These are phyloP conservation scores for Nothoprocta pentlandii DNA, from an alignment of 2,113 vertebrate species.

Conservation along the genomic window DNA sequence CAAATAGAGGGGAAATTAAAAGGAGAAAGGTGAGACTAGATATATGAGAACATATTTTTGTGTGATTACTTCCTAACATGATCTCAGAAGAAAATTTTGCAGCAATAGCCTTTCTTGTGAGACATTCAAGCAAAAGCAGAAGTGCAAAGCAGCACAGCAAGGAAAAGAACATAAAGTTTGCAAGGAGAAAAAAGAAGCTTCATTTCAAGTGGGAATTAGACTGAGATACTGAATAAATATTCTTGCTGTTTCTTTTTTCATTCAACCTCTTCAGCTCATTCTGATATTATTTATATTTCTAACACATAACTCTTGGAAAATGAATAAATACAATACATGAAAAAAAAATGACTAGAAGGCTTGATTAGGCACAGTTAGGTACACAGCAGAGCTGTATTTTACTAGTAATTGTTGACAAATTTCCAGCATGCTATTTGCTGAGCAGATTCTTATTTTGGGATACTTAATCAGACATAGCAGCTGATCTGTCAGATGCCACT, in stretches of 20 bases:
- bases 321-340: background rate
- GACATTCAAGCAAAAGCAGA: background rate
- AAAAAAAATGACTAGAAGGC: background rate
- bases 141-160: background rate
- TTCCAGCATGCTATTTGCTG: constrained; percentile 23
- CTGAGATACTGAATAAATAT: background rate
- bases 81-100: constrained; percentile 41
- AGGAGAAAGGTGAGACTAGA: constrained; percentile 39
- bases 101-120: background rate
- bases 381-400: constrained; percentile 37
- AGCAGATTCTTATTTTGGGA: constrained; percentile 8
- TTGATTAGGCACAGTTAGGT: background rate
- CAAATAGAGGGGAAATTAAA: constrained; percentile 49
- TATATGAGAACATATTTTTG: constrained; percentile 21
- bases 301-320: background rate
- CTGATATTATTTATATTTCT: background rate
- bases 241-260: background rate
- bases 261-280: background rate
- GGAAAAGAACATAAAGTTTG: background rate
- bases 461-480: background rate
- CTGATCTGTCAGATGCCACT: constrained; percentile 31
- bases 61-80: background rate
- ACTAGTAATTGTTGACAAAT: background rate
- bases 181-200: background rate
- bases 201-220: background rate